Conservation (phyloP, 2,797 vertebrate species). For the Clamator glandarius region DNA sequence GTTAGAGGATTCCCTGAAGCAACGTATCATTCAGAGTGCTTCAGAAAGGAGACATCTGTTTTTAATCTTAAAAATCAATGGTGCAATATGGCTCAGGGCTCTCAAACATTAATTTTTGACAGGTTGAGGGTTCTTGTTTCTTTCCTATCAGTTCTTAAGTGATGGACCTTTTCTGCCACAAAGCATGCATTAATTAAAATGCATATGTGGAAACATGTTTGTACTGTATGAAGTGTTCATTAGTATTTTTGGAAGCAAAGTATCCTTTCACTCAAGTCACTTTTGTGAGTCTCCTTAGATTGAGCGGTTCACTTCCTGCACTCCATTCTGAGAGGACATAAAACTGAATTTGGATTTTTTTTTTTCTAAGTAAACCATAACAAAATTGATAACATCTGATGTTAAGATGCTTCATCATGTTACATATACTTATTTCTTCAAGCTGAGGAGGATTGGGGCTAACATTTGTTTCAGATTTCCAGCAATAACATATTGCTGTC, state of each 20-base stretch:
- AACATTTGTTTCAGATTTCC: conserved; percentile 63
- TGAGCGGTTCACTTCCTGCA: neutral
- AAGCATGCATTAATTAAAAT: neutral
- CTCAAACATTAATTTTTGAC: neutral
- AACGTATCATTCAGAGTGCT: neutral
- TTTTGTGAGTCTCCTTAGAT: neutral
- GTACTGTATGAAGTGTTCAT: neutral
- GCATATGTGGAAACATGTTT: neutral
- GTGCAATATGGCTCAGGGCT: neutral
- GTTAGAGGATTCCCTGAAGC: neutral
- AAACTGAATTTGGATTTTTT: neutral
- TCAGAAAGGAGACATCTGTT: neutral
- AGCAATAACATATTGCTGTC: conserved; percentile 32
- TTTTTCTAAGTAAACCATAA: neutral
- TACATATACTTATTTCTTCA: neutral
- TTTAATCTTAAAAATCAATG: conserved; percentile 1
- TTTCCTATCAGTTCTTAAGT: neutral
- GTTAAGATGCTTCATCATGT: neutral
- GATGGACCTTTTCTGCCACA: neutral
- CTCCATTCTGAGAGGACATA: neutral
- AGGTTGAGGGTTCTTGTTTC: neutral
- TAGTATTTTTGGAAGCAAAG: neutral
- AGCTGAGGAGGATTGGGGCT: neutral
- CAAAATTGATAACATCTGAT: conserved; percentile 12
- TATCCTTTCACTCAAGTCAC: neutral